Evolutionary conservation across 2,888 invertebrate genomes (phyloP).

Genomic region (Allygus modestus): DNA sequence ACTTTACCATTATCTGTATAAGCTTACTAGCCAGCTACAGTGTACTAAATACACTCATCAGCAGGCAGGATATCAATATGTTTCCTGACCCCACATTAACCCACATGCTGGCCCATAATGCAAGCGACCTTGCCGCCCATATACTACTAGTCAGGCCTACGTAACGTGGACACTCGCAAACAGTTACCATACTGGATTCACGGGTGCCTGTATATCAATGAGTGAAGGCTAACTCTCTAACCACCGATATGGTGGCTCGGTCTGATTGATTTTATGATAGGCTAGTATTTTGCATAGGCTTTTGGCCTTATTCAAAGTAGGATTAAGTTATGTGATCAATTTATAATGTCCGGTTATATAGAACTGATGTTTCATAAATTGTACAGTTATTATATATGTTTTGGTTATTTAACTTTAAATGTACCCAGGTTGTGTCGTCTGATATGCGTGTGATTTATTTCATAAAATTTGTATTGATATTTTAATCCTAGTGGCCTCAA

Average conservation of each 20-base stretch:
- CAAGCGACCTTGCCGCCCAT: slow-evolving; percentile 8
- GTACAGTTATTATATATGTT: too few species aligned
- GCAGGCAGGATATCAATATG: background rate
- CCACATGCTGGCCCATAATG: background rate
- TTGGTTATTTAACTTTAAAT: too few species aligned
- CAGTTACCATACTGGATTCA: background rate
- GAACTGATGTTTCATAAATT: too few species aligned
- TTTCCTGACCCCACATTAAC: background rate
- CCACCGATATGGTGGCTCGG: background rate
- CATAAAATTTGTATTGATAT: too few species aligned
- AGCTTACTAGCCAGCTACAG: too few species aligned
- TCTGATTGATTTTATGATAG: background rate
- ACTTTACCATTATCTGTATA: too few species aligned
- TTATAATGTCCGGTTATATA: too few species aligned
- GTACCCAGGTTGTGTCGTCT: too few species aligned
- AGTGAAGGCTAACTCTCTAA: background rate
- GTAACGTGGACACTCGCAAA: background rate
- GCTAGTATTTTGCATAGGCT: background rate
- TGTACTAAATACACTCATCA: background rate
- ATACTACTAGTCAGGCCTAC: background rate
- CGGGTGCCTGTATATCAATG: background rate
- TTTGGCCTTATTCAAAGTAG: background rate
- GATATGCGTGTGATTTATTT: too few species aligned
- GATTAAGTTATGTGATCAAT: too few species aligned
- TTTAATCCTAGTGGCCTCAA: too few species aligned